Evolutionary conservation across 53 echinoderm and acorn worm species (phyloP).

Genomic region (Crossaster papposus): DNA sequence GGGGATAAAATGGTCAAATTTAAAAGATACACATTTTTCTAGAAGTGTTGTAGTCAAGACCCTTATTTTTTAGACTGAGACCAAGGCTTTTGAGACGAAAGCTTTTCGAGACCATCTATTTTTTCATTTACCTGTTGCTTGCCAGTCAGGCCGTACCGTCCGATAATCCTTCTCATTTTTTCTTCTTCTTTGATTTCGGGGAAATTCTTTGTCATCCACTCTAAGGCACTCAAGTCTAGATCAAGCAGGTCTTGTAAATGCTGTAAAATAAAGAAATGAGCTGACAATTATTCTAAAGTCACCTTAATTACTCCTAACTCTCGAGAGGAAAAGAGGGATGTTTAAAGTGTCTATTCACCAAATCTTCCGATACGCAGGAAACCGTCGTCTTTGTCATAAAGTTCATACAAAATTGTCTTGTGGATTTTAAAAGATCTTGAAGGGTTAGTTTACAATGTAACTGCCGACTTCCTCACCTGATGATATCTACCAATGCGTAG

Average conservation of each 20-base stretch:
- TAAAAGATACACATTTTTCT: too few species aligned
- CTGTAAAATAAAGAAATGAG: conserved; percentile 45
- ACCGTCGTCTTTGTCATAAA: not conserved
- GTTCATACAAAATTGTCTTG: too few species aligned
- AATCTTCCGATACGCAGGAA: not conserved
- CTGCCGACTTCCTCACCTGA: conserved; percentile 64
- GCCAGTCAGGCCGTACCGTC: conserved; percentile 93
- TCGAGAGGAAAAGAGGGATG: too few species aligned
- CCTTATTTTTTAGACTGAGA: too few species aligned
- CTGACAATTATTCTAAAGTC: not conserved
- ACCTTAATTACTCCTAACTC: too few species aligned
- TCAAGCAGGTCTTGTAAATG: conserved; percentile 95
- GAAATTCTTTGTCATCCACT: conserved; percentile 88
- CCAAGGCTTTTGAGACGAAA: too few species aligned
- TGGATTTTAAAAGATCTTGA: too few species aligned
- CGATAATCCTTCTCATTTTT: conserved; percentile 91
- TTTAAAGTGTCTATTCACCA: not conserved
- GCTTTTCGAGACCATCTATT: too few species aligned
- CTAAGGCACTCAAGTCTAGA: conserved; percentile 86
- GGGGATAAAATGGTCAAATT: too few species aligned
- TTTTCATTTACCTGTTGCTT: conserved; percentile 87
- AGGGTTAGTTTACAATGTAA: not conserved
- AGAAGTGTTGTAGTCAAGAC: too few species aligned
- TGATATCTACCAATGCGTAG: conserved; percentile 95
- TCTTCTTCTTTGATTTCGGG: conserved; percentile 89